Evolutionary conservation across 2,113 vertebrate genomes (phyloP), one percentile per base, ranked within the genome.

Genomic region (Gymnobelideus leadbeateri): DNA sequence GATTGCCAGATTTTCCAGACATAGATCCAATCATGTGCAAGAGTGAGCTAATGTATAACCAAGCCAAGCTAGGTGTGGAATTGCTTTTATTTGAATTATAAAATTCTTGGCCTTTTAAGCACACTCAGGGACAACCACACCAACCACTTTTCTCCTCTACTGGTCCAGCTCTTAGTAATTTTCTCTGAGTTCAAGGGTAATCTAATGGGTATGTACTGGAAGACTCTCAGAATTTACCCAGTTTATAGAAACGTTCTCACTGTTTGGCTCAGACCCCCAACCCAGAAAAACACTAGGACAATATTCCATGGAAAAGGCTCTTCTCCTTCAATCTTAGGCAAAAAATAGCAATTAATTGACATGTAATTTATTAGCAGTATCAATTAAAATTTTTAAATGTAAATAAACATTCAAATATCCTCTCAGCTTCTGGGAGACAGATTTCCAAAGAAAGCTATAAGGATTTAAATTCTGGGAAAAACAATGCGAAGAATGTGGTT

Each of bases 1-100:
- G 61, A 93, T 92, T 24, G 51, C 10, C 52, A 37, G 28, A 92
- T 90, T 96, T 96, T 92, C 51, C 54, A 93, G 47, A 89, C n/a
- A 28, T 84, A 93, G 96, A 10, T 92, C 68, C 93, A 53, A 92
- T 92, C 53, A 91, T 90, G 92, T 51, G 5, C 89, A 95, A 11
- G 37, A 43, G 50, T 95, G n/a, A 61, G 52, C 54, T 93, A 96
- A 95, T 77, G 23, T 0, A 54, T 53, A 94, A 50, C 16, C n/a
- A 77, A 51, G 94, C 84, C 8, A 61, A 52, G 16, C 23, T 90
- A 46, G 31, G 47, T 3, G 9, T 91, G 61, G 54, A 12, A 37
- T 93, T 52, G n/a, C 89, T n/a, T 95, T 84, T 84, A 26, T 53
- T 94, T 43, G 12, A 84, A 84, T 84, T 43, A 84, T n/a, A 84